Evolutionary conservation across 2,888 invertebrate species (phyloP).

Genomic region (Leucophenga maculata): DNA sequence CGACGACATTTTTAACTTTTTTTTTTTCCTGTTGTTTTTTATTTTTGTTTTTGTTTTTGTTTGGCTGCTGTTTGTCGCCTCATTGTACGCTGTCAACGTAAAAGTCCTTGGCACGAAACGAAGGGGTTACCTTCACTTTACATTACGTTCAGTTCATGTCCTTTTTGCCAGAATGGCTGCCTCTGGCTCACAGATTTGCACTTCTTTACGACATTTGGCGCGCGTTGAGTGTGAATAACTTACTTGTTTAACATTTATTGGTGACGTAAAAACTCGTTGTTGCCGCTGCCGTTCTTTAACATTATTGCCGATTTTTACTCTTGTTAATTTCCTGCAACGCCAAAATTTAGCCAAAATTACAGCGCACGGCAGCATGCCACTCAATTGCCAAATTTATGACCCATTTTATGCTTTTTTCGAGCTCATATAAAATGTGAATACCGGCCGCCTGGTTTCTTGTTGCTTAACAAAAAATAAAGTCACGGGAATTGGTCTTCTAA

Average conservation of each 20-base stretch:
- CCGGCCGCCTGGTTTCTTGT: constrained; percentile 13
- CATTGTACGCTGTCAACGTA: constrained; percentile 11
- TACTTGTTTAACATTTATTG: constrained; percentile 62
- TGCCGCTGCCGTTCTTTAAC: constrained; percentile 16
- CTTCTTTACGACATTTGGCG: constrained; percentile 34
- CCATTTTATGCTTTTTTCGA: constrained; percentile 20
- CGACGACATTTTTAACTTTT: neutral
- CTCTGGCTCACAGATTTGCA: constrained; percentile 37
- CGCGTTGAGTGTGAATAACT: constrained; percentile 55
- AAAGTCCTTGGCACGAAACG: neutral
- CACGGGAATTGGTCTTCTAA: constrained; percentile 51
- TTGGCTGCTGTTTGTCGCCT: neutral
- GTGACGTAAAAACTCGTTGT: constrained; percentile 50
- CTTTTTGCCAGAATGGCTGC: constrained; percentile 50
- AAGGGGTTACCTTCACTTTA: neutral
- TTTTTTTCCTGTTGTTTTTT: neutral
- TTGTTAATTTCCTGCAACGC: constrained; percentile 56
- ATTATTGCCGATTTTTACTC: constrained; percentile 53
- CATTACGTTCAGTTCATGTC: neutral
- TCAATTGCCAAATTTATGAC: constrained; percentile 40
- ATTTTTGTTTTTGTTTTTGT: neutral
- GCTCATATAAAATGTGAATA: constrained; percentile 22
- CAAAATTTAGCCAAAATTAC: constrained; percentile 5
- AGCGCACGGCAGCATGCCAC: constrained; percentile 12
- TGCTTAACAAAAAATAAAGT: constrained; percentile 43